Base-by-base conservation (phyloP, 2,888 invertebrate genomes). In the Yponomeuta plumbellus region DNA sequence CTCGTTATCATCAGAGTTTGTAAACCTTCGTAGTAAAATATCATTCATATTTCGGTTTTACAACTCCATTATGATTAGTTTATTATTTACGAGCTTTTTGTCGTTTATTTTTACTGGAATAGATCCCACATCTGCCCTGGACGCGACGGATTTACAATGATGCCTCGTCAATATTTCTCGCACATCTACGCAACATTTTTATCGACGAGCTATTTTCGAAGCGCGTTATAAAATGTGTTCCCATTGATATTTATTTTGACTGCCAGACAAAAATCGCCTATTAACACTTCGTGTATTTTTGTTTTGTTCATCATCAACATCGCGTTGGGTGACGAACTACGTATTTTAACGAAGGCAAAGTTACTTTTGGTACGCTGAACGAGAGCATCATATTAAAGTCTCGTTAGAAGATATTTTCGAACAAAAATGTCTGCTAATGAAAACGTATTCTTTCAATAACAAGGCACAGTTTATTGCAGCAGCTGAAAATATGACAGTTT, bases 281-380 rank as follows among this genome's bases (percentile, higher is more conserved):
- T 59, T 59, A 59, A 59, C 59, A 59, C 59, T 59, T 59, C 59
- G 59, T 59, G 21, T 59, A 59, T 59, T 59, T 59, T 52, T 52
- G 44, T 52, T 52, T 52, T 3, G 44, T 13, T 52, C 17, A 52
- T 13, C 44, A 52, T 52, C 44, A 52, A 13, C 44, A 52, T 17
- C 44, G 44, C 17, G 17, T 17, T 52, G 4, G 44, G 44, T 17
- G 44, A 52, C 44, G 17, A 52, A 52, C 44, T 52, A 52, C 1
- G 5, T 52, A 17, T 52, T 52, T 52, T 52, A 13, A 5, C 17
- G 5, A 52, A 52, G 44, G 44, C 5, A 52, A 52, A 52, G 3
- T 52, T 17, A 52, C 44, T 52, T 52, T 52, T 4, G 17, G 17
- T 52, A 13, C 44, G 8, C 17, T 3, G 44, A 52, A 17, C 17